Percentiles rank a stretch among this genome's conserved stretches.
Conservation (phyloP, 64 coral and sea anemone genomes). For the Acropora yongei region DNA sequence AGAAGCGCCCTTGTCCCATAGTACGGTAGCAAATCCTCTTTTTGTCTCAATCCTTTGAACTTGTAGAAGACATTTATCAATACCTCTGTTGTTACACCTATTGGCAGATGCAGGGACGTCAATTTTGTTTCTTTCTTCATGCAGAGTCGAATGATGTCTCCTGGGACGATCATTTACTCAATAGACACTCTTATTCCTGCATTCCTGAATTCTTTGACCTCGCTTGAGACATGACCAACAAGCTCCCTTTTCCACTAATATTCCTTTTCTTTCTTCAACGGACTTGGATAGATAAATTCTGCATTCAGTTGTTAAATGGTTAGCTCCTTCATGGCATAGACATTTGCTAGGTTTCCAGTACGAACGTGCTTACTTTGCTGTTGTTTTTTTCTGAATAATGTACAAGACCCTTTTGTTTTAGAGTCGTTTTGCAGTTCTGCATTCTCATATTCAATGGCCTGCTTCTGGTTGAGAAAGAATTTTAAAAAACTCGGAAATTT, state of each 20-base stretch:
- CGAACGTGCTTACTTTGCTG: background rate
- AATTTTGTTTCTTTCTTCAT: too few relatives aligned
- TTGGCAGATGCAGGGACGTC: constrained; percentile 9
- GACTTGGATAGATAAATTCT: background rate
- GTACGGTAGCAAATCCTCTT: background rate
- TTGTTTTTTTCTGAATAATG: background rate
- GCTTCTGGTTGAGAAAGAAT: constrained; percentile 33
- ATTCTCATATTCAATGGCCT: constrained; percentile 47
- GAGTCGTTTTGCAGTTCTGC: constrained; percentile 24
- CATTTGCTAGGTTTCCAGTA: too few relatives aligned
- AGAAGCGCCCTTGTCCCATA: too few relatives aligned
- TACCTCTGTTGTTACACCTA: background rate
- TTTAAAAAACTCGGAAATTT: constrained; percentile 46
- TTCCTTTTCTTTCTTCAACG: too few relatives aligned
- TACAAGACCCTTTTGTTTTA: background rate
- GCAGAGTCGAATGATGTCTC: too few relatives aligned
- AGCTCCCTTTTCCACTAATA: too few relatives aligned
- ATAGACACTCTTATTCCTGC: too few relatives aligned
- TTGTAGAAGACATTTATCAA: background rate
- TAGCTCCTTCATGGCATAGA: too few relatives aligned
- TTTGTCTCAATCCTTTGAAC: constrained; percentile 26
- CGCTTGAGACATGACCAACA: too few relatives aligned
- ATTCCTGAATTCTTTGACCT: too few relatives aligned
- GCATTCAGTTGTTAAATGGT: background rate
- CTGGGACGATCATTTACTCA: too few relatives aligned